phyloP scores from a whole-genome alignment of 2,888 invertebrate genomes.

The Philereme transversata region DNA sequence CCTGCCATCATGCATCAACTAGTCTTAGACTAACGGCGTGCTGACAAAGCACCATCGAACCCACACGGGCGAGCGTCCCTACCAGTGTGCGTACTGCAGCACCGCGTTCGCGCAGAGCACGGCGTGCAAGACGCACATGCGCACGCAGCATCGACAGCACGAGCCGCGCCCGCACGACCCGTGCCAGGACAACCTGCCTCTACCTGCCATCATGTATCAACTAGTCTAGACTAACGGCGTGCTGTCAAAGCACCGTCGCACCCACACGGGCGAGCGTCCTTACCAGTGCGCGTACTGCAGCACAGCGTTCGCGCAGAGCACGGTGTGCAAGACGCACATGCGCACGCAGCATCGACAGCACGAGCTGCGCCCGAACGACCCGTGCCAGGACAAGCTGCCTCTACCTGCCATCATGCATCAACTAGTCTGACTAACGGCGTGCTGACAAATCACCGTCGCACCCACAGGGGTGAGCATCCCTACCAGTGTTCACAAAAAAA shows the following conservation, averaged over 20 bases:
- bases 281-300: constrained; percentile 56
- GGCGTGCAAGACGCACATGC: constrained; percentile 34
- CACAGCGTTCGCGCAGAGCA: constrained; percentile 59
- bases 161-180: not conserved
- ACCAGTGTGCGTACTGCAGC: constrained; percentile 56
- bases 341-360: constrained; percentile 31
- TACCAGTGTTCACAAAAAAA: too few species aligned
- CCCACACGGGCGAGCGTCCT: too few species aligned
- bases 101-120: constrained; percentile 60
- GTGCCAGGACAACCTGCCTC: not conserved
- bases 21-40: constrained; percentile 38
- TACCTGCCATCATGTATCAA: not conserved
- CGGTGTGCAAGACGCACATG: constrained; percentile 36
- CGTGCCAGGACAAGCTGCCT: not conserved
- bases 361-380: not conserved
- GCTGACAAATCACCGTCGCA: constrained; percentile 59
- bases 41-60: constrained; percentile 63
- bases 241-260: constrained; percentile 59
- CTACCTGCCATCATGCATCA: not conserved
- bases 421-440: constrained; percentile 39
- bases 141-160: constrained; percentile 31
- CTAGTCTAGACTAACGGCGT: constrained; percentile 58
- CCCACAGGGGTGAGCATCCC: constrained; percentile 43
- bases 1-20: not conserved
- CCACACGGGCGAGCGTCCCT: constrained; percentile 40